phyloP scores from a whole-genome alignment of 2,797 vertebrate genomes.

The Choloepus didactylus region DNA sequence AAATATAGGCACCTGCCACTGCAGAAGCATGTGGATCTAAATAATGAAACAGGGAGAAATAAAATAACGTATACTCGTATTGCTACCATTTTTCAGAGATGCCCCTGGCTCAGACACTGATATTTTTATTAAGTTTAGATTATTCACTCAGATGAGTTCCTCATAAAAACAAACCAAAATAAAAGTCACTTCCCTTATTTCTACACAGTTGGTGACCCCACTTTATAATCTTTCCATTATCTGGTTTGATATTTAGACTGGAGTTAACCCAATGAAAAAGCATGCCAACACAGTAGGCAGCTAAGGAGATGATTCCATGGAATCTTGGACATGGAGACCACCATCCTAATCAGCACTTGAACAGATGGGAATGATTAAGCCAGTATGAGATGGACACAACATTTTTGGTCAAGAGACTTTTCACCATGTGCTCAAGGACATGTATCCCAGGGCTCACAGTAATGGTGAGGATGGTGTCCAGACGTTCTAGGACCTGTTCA shows the following conservation, averaged over 20 bases:
- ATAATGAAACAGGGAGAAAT: conserved; percentile 70
- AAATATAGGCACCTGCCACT: conserved; percentile 63
- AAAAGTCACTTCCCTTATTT: conserved; percentile 36
- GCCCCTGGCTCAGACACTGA: neutral
- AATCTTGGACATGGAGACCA: neutral
- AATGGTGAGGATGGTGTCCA: neutral
- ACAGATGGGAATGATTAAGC: neutral
- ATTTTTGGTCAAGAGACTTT: neutral
- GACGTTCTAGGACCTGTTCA: neutral
- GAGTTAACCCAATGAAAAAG: neutral
- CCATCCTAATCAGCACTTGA: neutral
- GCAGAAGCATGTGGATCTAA: conserved; percentile 60
- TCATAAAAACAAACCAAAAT: conserved; percentile 34
- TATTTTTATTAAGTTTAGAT: conserved; percentile 64
- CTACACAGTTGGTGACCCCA: neutral
- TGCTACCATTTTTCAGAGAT: conserved; percentile 61
- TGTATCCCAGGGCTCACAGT: neutral
- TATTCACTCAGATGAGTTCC: conserved; percentile 35
- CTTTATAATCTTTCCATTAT: neutral
- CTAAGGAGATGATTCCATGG: neutral
- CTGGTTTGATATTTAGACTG: conserved; percentile 50
- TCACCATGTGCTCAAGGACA: neutral
- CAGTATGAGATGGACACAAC: neutral
- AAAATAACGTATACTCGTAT: conserved; percentile 26
- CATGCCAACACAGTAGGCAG: neutral